Evolutionary conservation across 2,888 invertebrate genomes (phyloP).

Genomic region (Furcula furcula): DNA sequence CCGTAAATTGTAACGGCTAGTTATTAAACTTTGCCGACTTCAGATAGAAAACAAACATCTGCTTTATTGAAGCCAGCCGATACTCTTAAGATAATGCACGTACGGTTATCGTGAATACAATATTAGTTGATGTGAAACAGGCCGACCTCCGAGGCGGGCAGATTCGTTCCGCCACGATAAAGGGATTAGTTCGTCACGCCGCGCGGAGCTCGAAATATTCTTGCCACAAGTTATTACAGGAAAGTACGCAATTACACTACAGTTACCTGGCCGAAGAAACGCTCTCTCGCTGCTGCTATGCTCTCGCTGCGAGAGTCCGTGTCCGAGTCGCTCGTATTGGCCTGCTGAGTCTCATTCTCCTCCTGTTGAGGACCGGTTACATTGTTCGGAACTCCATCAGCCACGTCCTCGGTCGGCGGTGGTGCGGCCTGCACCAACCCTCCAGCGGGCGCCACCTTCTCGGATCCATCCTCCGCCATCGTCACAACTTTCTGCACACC

Average conservation of each 20-base stretch:
- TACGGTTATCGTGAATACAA: constrained; percentile 49
- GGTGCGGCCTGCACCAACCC: constrained; percentile 47
- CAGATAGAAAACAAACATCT: constrained; percentile 48
- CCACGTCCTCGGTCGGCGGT: constrained; percentile 35
- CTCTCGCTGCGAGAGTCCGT: constrained; percentile 57
- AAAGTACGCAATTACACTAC: constrained; percentile 4
- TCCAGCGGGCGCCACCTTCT: constrained; percentile 55
- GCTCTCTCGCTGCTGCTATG: constrained; percentile 69
- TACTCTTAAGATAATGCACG: constrained; percentile 38
- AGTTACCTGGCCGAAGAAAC: constrained; percentile 73
- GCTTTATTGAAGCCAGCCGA: constrained; percentile 41
- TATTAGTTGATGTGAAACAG: constrained; percentile 64
- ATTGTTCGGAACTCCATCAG: constrained; percentile 8
- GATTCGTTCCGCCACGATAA: constrained; percentile 70
- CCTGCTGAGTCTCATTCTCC: constrained; percentile 17
- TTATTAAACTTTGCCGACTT: constrained; percentile 19
- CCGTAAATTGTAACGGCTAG: constrained; percentile 5
- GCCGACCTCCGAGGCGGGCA: constrained; percentile 47
- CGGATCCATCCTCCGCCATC: constrained; percentile 65
- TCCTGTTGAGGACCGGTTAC: constrained; percentile 27
- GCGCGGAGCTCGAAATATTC: constrained; percentile 40
- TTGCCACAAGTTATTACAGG: constrained; percentile 31
- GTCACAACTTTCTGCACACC: constrained; percentile 54
- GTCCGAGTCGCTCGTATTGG: constrained; percentile 34
- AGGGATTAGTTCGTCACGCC: constrained; percentile 62